A percentile compares a stretch with the other conserved stretches of the same genome.
Evolutionary conservation across 37 sponge, comb jelly and placozoan species (phyloP).

Genomic region (Eunapius fragilis): DNA sequence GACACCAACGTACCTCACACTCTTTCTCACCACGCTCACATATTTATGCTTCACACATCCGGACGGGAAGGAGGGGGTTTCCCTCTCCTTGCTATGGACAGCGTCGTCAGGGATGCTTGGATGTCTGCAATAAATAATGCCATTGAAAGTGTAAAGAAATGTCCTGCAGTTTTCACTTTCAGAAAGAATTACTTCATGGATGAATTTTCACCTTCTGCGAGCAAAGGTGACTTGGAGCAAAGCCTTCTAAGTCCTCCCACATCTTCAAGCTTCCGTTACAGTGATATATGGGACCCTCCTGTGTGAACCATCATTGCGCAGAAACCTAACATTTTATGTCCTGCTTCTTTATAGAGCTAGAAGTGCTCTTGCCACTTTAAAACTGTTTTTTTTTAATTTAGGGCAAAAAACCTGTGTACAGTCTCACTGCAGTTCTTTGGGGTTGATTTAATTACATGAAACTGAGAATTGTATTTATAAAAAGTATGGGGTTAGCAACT

Average conservation of each 20-base stretch:
- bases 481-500: no score
- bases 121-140: conserved; percentile 33
- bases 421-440: no score
- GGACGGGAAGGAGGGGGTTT: conserved; percentile 38
- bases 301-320: background rate
- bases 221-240: background rate
- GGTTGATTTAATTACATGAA: no score
- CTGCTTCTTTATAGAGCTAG: no score
- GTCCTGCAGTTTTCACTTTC: background rate
- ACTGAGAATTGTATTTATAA: no score
- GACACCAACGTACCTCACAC: conserved; percentile 38
- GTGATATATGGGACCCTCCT: background rate
- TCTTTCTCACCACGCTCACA: conserved; percentile 7
- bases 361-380: no score
- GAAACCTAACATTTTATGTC: no score
- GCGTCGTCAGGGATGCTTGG: conserved; percentile 56
- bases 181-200: background rate
- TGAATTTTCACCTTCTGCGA: background rate
- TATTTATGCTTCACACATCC: conserved; percentile 60
- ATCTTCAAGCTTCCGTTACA: background rate
- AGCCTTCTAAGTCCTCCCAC: background rate
- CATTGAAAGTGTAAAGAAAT: conserved; percentile 15
- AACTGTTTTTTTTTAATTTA: no score
- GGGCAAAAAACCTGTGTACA: no score
- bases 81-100: conserved; percentile 47